Evolutionary conservation across 2,888 invertebrate genomes (phyloP), one percentile per base, ranked within the genome.

Genomic region (Megastigmus dorsalis): DNA sequence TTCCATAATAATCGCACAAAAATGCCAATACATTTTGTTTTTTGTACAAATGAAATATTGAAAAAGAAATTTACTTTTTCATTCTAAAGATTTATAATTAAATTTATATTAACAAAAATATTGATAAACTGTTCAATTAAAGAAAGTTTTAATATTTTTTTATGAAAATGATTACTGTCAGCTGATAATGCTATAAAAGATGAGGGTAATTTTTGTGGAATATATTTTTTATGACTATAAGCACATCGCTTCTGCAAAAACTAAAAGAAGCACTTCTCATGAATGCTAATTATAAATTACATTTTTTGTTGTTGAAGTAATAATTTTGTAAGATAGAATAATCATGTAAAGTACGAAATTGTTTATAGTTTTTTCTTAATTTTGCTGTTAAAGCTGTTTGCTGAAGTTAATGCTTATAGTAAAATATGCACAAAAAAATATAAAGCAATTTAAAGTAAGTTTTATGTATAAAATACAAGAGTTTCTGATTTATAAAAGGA

Each of bases 1-100:
- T 63, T 63, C 26, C 45, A 45, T 23, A 63, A 45, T n/a, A 63
- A 45, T 71, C 30, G 70, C 70, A 71, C 70, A 71, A 70, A 67
- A 28, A 54, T n/a, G n/a, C n/a, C n/a, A n/a, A n/a, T 33, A 62
- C n/a, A 54, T 43, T n/a, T n/a, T n/a, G n/a, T n/a, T n/a, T n/a
- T n/a, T n/a, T n/a, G n/a, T n/a, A n/a, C n/a, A 68, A 43, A 28
- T 2, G 59, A 50, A 38, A 26, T 15, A 20, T 48, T 48, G 38
- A 50, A 59, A 59, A 18, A 30, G 26, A 20, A 41, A 45, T 2
- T n/a, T n/a, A n/a, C n/a, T n/a, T 62, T 62, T 43, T 38, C 4
- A 45, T 45, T n/a, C n/a, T 41, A 13, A 41, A 45, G 6, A 6
- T 20, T 48, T 6, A 15, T 23, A 20, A 30, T 20, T 33, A 45